A percentile compares a stretch with the other conserved stretches of the same genome.
phyloP scores from a whole-genome alignment of 2,797 vertebrate species.

The Astyanax mexicanus region DNA sequence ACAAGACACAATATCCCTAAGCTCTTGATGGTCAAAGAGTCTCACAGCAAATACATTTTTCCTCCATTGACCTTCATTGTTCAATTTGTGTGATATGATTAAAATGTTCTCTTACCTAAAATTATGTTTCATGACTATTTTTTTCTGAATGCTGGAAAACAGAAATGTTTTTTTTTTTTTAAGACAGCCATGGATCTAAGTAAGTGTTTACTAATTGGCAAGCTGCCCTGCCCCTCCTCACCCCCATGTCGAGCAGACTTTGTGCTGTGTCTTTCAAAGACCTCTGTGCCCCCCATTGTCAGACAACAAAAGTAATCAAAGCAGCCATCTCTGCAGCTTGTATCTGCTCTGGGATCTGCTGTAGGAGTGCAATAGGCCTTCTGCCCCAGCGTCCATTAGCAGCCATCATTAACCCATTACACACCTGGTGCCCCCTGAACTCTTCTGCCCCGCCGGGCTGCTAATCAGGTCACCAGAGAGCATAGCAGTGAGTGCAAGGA shows the following conservation, averaged over 20 bases:
- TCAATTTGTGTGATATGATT: no score
- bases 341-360: slow-evolving; percentile 1
- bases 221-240: neutral
- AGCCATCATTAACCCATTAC: slow-evolving; percentile 51
- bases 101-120: neutral
- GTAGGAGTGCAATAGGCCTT: slow-evolving; percentile 3
- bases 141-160: neutral
- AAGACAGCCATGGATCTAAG: neutral
- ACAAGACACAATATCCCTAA: no score
- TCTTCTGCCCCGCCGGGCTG: neutral
- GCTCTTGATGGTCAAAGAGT: no score
- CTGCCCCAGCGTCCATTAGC: slow-evolving; percentile 13
- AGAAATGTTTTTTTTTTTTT: neutral
- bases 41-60: no score
- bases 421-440: slow-evolving; percentile 69
- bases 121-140: no score
- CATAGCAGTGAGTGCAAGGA: neutral
- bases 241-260: neutral
- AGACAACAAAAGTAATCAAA: slow-evolving; percentile 5
- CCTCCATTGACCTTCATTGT: no score
- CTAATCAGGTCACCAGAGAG: slow-evolving; percentile 16
- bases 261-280: neutral
- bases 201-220: slow-evolving; percentile 1
- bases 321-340: neutral
- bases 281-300: neutral